Evolutionary conservation across 2,797 vertebrate genomes (phyloP).

Genomic region (Sebastiscus tertius): DNA sequence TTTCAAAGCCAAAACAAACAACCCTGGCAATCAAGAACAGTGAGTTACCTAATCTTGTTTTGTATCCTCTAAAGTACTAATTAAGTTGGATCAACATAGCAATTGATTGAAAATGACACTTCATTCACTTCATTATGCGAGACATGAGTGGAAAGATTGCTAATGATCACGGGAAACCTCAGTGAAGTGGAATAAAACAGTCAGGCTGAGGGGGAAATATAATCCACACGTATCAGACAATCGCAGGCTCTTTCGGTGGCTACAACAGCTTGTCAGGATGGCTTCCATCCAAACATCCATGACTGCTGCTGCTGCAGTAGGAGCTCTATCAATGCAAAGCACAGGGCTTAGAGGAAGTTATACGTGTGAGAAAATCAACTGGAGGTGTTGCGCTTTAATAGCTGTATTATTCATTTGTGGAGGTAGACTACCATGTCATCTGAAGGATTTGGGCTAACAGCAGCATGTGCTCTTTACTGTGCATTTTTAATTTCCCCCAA

Average conservation of each 20-base stretch:
- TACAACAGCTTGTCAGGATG: slow-evolving; percentile 61
- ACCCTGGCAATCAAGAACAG: slow-evolving; percentile 53
- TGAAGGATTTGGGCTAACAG: not conserved
- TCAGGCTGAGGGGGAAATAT: slow-evolving; percentile 61
- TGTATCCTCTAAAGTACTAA: slow-evolving; percentile 77
- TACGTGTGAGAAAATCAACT: slow-evolving; percentile 41
- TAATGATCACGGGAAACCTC: slow-evolving; percentile 74
- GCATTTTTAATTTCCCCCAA: slow-evolving; percentile 33
- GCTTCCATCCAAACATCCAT: slow-evolving; percentile 64
- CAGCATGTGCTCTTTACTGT: slow-evolving; percentile 9
- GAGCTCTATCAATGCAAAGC: slow-evolving; percentile 33
- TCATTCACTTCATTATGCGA: slow-evolving; percentile 76
- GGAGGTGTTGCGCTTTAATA: slow-evolving; percentile 27
- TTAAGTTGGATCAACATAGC: slow-evolving; percentile 78
- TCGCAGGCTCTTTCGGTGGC: slow-evolving; percentile 57
- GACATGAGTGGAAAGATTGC: slow-evolving; percentile 77
- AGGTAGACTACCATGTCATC: slow-evolving; percentile 31
- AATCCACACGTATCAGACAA: slow-evolving; percentile 67
- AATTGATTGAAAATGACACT: slow-evolving; percentile 79
- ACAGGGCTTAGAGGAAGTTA: slow-evolving; percentile 12
- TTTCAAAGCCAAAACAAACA: slow-evolving; percentile 64
- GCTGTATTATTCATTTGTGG: slow-evolving; percentile 44
- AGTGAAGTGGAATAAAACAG: slow-evolving; percentile 69
- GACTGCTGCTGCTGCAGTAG: slow-evolving; percentile 33
- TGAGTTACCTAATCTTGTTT: slow-evolving; percentile 72